Evolutionary conservation across 2,797 vertebrate species (phyloP).

Genomic region (Aplochiton taeniatus): DNA sequence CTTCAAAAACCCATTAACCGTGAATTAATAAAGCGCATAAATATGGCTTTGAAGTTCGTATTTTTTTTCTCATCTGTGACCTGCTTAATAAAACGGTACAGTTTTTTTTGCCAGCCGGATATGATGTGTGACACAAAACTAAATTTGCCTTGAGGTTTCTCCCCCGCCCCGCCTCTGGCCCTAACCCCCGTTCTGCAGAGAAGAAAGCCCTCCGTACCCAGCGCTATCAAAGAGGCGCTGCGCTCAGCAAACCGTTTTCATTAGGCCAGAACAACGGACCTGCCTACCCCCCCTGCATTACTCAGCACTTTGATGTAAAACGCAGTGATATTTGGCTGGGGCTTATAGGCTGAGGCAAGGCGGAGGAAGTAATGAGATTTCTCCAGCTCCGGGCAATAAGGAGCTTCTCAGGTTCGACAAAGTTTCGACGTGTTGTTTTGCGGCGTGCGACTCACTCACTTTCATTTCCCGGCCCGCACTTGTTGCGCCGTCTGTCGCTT

Average conservation of each 20-base stretch:
- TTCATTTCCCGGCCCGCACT: conserved; percentile 13
- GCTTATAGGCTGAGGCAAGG: conserved; percentile 41
- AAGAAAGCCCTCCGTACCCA: conserved; percentile 16
- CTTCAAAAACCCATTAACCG: not conserved
- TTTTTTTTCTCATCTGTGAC: no score
- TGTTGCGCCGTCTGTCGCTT: conserved; percentile 19
- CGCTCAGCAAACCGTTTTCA: conserved; percentile 55
- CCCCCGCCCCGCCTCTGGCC: no score
- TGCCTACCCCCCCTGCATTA: conserved; percentile 41
- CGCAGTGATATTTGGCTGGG: conserved; percentile 52
- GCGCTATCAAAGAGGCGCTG: conserved; percentile 38
- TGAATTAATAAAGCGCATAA: not conserved
- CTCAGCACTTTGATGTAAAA: conserved; percentile 66
- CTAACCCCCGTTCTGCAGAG: no score
- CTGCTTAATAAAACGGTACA: no score
- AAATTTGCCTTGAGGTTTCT: no score
- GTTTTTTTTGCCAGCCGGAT: no score
- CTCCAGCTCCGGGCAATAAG: conserved; percentile 45
- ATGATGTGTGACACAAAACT: no score
- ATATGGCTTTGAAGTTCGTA: no score
- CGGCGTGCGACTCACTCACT: conserved; percentile 9
- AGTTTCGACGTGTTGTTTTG: conserved; percentile 40
- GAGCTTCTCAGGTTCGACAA: conserved; percentile 45
- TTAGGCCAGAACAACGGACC: conserved; percentile 44
- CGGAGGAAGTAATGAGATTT: conserved; percentile 60